Percentiles rank a stretch among this genome's conserved stretches.
Evolutionary conservation across 2,113 vertebrate genomes (phyloP).

Genomic region (Tringa solitaria): DNA sequence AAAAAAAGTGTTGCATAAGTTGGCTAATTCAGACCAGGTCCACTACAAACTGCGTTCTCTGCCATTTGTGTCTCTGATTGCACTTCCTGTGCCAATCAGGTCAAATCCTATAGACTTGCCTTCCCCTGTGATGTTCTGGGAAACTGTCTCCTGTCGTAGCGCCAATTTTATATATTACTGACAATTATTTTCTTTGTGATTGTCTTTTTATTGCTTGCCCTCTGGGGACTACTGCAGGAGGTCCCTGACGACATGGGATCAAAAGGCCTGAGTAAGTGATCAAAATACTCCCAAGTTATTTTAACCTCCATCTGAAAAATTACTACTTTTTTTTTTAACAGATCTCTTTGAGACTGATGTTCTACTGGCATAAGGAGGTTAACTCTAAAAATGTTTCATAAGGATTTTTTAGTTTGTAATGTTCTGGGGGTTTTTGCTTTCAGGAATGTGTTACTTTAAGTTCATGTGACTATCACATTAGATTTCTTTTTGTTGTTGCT

Average conservation of each 20-base stretch:
- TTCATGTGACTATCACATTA: neutral
- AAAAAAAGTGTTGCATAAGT: neutral
- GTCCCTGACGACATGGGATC: conserved; percentile 93
- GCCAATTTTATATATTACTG: conserved; percentile 82
- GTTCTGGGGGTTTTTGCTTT: conserved; percentile 54
- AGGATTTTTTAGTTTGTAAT: neutral
- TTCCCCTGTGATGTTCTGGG: conserved; percentile 79
- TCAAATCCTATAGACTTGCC: neutral
- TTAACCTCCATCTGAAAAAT: conserved; percentile 73
- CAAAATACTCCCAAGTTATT: conserved; percentile 77
- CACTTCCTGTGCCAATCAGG: neutral
- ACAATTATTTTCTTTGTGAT: conserved; percentile 92
- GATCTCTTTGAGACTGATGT: conserved; percentile 57
- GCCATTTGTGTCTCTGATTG: neutral
- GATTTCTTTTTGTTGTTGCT: neutral
- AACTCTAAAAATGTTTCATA: conserved; percentile 28
- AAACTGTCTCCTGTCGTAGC: conserved; percentile 80
- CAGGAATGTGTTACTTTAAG: neutral
- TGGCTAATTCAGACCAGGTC: neutral
- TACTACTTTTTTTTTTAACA: conserved; percentile 44
- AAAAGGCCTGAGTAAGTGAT: conserved; percentile 97
- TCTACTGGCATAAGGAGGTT: conserved; percentile 69
- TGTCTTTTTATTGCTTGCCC: conserved; percentile 89
- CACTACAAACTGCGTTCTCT: neutral
- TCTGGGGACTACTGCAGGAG: conserved; percentile 92